A percentile compares a stretch with the other conserved stretches of the same genome.
Conservation (phyloP, 1,140 invertebrate species). For the Caenorhabditis tropicalis region DNA sequence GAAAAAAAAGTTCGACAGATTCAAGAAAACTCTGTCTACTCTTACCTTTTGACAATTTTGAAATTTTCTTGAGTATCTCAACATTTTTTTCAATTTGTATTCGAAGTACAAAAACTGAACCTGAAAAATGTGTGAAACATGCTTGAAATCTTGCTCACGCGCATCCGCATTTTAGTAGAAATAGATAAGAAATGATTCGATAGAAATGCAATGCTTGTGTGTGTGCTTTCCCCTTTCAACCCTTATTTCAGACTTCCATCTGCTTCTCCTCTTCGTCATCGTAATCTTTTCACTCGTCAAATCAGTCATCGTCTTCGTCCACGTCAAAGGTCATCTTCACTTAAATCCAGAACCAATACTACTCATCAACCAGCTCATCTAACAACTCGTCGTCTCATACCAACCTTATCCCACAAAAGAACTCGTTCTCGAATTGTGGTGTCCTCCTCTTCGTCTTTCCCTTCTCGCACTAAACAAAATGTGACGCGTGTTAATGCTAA, state of each 20-base stretch:
- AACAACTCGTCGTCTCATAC: background rate
- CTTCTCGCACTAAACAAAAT: slow-evolving; percentile 19
- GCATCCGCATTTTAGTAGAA: too few relatives aligned
- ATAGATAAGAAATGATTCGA: too few relatives aligned
- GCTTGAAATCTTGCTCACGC: too few relatives aligned
- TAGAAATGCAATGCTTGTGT: background rate
- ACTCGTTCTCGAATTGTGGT: background rate
- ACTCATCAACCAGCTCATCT: background rate
- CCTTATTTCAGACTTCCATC: slow-evolving; percentile 26
- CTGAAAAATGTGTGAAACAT: too few relatives aligned
- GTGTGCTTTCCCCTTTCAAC: background rate
- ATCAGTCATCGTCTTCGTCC: slow-evolving; percentile 27
- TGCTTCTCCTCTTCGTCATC: background rate
- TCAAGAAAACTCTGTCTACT: too few relatives aligned
- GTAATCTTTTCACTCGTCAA: slow-evolving; percentile 27
- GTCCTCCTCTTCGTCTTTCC: background rate
- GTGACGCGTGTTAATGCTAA: background rate
- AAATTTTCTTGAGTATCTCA: too few relatives aligned
- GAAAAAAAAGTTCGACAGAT: too few relatives aligned
- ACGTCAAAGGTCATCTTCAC: background rate
- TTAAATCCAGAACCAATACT: background rate
- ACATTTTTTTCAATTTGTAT: too few relatives aligned
- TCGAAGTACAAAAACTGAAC: too few relatives aligned
- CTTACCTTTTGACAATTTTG: too few relatives aligned
- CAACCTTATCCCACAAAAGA: slow-evolving; percentile 6